Base-by-base conservation (phyloP, 2,113 vertebrate genomes). In the Calonectris borealis region DNA sequence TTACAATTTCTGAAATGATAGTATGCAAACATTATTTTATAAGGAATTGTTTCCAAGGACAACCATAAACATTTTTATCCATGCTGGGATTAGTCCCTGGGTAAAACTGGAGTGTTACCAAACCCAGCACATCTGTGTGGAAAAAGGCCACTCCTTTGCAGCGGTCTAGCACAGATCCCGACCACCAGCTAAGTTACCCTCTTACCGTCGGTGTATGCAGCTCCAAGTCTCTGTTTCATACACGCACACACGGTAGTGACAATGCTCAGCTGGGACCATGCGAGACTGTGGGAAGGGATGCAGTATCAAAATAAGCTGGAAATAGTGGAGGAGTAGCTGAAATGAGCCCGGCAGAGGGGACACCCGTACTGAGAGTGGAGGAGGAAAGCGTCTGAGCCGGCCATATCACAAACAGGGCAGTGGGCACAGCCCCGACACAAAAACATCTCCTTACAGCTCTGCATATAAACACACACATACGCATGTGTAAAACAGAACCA, bases 41-140 rank as follows among this genome's bases (percentile, higher is more conserved):
- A 76, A 66, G 13, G n/a, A 71, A 58, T 44, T 75, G 42, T 95
- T 94, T 96, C 69, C 86, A 96, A 86, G 70, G 69, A 55, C 79
- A 81, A 55, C 29, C 60, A 58, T 64, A 90, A 95, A 89, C 51
- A 52, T 77, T 88, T 96, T 90, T 83, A 69, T 87, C 60, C 79
- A 22, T 54, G 27, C 31, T 78, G 68, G 1, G 7, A 64, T 81
- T 90, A 55, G 60, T 94, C 51, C 14, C 27, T 36, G 32, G 25
- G 29, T 94, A 79, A 94, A 86, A 81, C 14, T 90, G 83, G 72
- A 93, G 8, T 6, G 12, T 38, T 94, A 62, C 32, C 79, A 92
- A 93, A 48, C 32, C 46, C 60, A 77, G 62, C 12, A 76, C 57
- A 83, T 92, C 71, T 75, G 42, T 55, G 34, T 71, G 64, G 38